A percentile compares a stretch with the other conserved stretches of the same genome.
Conservation (phyloP, 2,113 vertebrate genomes). For the Natator depressus region DNA sequence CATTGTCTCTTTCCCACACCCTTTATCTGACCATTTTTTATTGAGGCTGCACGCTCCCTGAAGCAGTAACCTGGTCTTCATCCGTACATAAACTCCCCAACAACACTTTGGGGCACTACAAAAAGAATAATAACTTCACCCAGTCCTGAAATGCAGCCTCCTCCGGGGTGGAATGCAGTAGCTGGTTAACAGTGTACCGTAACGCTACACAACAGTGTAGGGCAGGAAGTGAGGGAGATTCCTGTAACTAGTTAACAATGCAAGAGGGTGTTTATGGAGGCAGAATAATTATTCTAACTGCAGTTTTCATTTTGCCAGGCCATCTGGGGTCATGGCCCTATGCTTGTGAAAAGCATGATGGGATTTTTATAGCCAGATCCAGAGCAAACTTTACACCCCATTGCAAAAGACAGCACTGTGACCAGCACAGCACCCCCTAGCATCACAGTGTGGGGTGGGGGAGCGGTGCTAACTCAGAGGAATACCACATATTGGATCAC, state of each 20-base stretch:
- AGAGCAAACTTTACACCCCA: neutral
- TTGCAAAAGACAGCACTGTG: neutral
- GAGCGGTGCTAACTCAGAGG: neutral
- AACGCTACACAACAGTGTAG: slow-evolving; percentile 5
- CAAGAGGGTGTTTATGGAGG: neutral
- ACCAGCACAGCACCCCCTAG: neutral
- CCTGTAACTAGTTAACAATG: slow-evolving; percentile 7
- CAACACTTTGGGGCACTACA: neutral
- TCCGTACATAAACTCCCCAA: neutral
- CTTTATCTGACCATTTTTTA: neutral
- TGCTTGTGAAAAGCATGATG: neutral
- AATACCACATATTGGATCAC: neutral
- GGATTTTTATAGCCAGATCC: neutral
- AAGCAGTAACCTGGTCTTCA: neutral
- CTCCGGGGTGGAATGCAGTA: slow-evolving; percentile 6
- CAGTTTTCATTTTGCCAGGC: neutral
- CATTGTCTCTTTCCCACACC: neutral
- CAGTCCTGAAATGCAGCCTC: neutral
- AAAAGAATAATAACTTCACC: neutral
- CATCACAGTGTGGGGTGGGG: neutral
- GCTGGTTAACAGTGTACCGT: slow-evolving; percentile 22
- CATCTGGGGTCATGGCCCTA: neutral
- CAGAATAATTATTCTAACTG: slow-evolving; percentile 23
- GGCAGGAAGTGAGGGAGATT: slow-evolving; percentile 14
- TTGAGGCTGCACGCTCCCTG: neutral